phyloP scores from a whole-genome alignment of 1,140 invertebrate genomes.

The Frieseomelitta varia region DNA sequence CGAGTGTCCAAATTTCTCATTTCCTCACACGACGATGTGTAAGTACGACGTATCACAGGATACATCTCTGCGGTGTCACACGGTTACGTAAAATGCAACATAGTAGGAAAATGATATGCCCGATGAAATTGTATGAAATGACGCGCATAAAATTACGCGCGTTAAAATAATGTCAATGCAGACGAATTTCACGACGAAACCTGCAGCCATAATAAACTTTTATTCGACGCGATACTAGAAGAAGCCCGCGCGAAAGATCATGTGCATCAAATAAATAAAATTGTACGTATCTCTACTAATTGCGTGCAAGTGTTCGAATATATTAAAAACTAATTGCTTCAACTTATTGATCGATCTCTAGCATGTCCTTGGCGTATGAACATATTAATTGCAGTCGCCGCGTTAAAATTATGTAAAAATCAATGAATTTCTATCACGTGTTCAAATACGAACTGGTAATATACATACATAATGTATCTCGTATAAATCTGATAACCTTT shows the following conservation, averaged over 20 bases:
- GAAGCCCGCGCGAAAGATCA: not conserved
- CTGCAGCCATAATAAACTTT: not conserved
- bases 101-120: not conserved
- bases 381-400: not conserved
- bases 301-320: not conserved
- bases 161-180: slow-evolving; percentile 18
- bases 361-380: not conserved
- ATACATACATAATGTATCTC: not conserved
- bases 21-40: no score
- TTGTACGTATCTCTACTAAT: not conserved
- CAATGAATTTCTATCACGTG: not conserved
- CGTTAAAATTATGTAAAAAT: not conserved
- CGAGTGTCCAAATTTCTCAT: no score
- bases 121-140: slow-evolving; percentile 32
- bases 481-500: slow-evolving; percentile 28
- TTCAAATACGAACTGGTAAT: not conserved
- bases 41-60: not conserved
- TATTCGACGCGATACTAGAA: not conserved
- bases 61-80: not conserved
- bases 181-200: slow-evolving; percentile 4
- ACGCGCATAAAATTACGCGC: slow-evolving; percentile 34
- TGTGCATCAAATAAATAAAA: not conserved
- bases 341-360: not conserved
- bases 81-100: slow-evolving; percentile 3
- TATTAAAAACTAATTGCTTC: not conserved